Percentiles rank a stretch among this genome's conserved stretches.
phyloP scores from a whole-genome alignment of 1,140 invertebrate genomes.

The Philotrypesis tridentata region DNA sequence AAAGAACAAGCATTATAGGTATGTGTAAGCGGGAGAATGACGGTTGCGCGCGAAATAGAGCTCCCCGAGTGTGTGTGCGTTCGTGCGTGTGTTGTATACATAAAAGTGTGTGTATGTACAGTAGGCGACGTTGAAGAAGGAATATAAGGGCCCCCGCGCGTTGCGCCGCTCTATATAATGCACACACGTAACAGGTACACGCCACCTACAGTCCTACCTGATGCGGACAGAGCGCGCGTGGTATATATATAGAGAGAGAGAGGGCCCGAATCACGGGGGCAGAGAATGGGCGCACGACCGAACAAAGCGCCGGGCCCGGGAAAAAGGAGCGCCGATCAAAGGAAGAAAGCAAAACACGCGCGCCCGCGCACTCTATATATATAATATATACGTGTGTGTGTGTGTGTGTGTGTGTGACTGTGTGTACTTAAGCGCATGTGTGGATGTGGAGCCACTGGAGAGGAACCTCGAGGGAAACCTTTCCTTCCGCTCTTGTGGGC shows the following conservation, averaged over 20 bases:
- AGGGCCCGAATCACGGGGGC: background rate
- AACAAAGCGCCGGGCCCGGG: conserved; percentile 2
- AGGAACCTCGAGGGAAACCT: background rate
- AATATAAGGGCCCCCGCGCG: background rate
- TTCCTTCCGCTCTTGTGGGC: conserved; percentile 14
- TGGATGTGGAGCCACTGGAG: background rate
- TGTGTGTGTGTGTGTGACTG: background rate
- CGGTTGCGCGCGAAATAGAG: conserved; percentile 37
- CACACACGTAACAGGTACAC: conserved; percentile 36
- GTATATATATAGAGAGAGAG: too few species aligned
- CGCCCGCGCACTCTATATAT: background rate
- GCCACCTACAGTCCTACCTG: conserved; percentile 39
- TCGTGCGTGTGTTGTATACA: background rate
- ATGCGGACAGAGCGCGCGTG: background rate
- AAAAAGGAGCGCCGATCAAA: conserved; percentile 9
- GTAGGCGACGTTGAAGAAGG: conserved; percentile 5
- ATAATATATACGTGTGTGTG: background rate
- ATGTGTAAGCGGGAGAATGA: conserved; percentile 25
- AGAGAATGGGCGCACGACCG: conserved; percentile 10
- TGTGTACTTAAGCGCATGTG: too few species aligned
- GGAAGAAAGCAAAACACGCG: conserved; percentile 29
- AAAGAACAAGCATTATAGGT: conserved; percentile 21
- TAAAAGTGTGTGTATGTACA: background rate
- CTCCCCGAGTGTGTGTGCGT: background rate
- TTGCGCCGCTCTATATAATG: background rate